Base-by-base conservation (phyloP, 2,797 vertebrate genomes). In the Chloroceryle amazona region DNA sequence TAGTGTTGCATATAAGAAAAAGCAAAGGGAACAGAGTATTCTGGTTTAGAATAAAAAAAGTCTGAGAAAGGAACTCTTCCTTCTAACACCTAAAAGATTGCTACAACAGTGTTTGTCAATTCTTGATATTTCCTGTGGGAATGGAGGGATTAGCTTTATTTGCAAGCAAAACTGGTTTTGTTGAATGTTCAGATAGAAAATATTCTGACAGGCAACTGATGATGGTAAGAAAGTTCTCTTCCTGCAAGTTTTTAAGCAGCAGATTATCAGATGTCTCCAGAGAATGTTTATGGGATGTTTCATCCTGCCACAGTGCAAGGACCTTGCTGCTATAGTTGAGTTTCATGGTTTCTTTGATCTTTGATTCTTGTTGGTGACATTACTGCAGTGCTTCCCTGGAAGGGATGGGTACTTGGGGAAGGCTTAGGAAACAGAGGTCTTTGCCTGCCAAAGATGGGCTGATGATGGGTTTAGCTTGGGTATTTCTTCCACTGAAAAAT, bases 391-490 rank as follows among this genome's bases (percentile, higher is more conserved):
- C 19, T 58, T 87, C 22, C 28, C 12, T 46, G 54, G 54, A 25
- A 17, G 41, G 26, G 54, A 25, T 20, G 6, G 5, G 16, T 29
- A 5, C 29, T 41, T 51, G 16, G 2, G 37, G 51, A 42, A 39
- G 22, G 18, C 20, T 71, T n/a, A 37, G 76, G 70, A 75, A 61
- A 13, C 18, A 2, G 33, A 62, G n/a, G 5, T 11, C 37, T 61
- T 65, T 49, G 37, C 41, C 44, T 63, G 47, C 41, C 67, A n/a
- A 29, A 75, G 49, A 6, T 60, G 57, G 29, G 12, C 42, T 0
- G 0, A 5, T 8, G 29, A 42, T 10, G 1, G 1, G 5, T 61
- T 82, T n/a, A 85, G 33, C 37, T 49, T n/a, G 41, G 41, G 8
- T 7, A 55, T 81, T 47, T 28, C 15, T 65, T 61, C 61, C 72